These are phyloP conservation scores for Crocallis elinguaria DNA, from an alignment of 2,888 invertebrate species.

Conservation along the genomic window DNA sequence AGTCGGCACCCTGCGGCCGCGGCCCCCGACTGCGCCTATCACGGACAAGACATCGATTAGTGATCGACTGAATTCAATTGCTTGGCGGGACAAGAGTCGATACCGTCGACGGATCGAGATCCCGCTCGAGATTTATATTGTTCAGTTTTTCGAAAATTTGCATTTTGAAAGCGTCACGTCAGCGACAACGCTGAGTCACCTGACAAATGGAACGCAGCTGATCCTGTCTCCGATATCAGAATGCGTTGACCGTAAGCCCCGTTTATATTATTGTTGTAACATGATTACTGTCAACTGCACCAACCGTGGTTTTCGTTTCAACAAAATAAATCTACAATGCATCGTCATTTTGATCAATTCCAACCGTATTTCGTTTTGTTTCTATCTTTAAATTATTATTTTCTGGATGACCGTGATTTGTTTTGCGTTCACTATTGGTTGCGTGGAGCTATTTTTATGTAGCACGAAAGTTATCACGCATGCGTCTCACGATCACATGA, in stretches of 20 bases:
- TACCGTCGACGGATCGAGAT: constrained; percentile 79
- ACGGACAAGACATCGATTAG: constrained; percentile 85
- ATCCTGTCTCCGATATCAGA: constrained; percentile 78
- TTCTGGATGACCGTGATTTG: constrained; percentile 54
- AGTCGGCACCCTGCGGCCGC: constrained; percentile 84
- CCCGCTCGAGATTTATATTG: constrained; percentile 79
- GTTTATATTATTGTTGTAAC: constrained; percentile 77
- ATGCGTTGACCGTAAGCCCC: constrained; percentile 82
- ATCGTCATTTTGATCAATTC: constrained; percentile 44
- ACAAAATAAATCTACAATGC: constrained; percentile 56
- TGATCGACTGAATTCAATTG: constrained; percentile 85
- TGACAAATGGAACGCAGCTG: constrained; percentile 79
- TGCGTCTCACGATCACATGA: constrained; percentile 69
- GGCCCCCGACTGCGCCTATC: constrained; percentile 83
- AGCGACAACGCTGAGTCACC: constrained; percentile 82
- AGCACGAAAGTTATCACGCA: constrained; percentile 68
- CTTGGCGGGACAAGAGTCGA: constrained; percentile 80
- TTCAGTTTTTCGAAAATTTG: constrained; percentile 82
- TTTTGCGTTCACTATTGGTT: constrained; percentile 53
- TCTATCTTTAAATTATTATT: constrained; percentile 42
- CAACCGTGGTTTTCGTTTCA: constrained; percentile 58
- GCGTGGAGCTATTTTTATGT: constrained; percentile 69
- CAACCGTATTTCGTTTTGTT: constrained; percentile 16
- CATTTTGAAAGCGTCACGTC: constrained; percentile 83
- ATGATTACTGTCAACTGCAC: constrained; percentile 80